Evolutionary conservation across 2,113 vertebrate species (phyloP).

Genomic region (Oophaga pumilio): DNA sequence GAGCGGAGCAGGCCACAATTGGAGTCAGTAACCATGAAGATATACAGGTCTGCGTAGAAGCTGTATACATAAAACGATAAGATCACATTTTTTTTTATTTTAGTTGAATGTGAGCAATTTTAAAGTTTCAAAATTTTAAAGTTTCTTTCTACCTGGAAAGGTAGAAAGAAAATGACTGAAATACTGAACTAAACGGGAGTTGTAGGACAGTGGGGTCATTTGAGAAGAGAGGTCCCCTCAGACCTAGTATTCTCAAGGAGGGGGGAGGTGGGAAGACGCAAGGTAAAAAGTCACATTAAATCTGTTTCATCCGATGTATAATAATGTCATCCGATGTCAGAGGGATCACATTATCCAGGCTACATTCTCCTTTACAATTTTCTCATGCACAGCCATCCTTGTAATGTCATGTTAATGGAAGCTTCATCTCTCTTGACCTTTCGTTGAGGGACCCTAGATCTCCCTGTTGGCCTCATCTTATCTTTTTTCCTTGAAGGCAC

Average conservation of each 20-base stretch:
- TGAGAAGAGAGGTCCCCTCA: background rate
- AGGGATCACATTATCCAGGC: background rate
- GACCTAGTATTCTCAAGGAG: background rate
- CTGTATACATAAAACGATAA: no score
- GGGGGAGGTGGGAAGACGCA: background rate
- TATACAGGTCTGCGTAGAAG: no score
- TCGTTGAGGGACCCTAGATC: constrained; percentile 23
- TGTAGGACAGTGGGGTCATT: background rate
- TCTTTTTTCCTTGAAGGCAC: constrained; percentile 20
- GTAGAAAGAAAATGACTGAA: no score
- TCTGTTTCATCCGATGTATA: background rate
- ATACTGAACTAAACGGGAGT: background rate
- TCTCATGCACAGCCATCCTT: background rate
- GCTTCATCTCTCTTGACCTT: constrained; percentile 40
- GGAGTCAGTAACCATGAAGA: no score
- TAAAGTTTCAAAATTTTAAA: no score
- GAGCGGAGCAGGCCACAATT: no score
- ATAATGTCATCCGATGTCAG: constrained; percentile 2
- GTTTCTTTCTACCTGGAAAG: no score
- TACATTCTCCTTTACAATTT: background rate
- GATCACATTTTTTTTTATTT: no score
- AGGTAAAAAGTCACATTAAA: constrained; percentile 1
- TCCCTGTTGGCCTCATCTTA: background rate
- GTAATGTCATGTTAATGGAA: constrained; percentile 47
- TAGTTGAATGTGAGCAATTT: no score